Evolutionary conservation across 1,140 invertebrate genomes (phyloP), one percentile per base, ranked within the genome.

Genomic region (Lasaia peninsularis): DNA sequence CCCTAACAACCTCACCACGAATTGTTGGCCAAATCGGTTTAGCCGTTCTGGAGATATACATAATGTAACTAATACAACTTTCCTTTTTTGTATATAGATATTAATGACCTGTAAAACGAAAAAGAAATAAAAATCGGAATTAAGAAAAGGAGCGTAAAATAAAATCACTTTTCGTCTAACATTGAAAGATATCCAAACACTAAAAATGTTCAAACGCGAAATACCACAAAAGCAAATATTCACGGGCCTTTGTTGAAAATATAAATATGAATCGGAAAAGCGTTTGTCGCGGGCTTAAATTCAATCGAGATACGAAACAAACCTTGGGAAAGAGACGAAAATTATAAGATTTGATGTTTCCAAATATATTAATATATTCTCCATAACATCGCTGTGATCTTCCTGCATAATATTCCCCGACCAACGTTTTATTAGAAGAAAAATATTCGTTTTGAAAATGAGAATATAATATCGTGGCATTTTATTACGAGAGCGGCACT

Each of bases 391-490:
- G 40, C 40, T 48, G 40, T 48, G 40, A 48, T 48, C 40, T 48
- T 20, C 40, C 40, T 48, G 40, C 40, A 48, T 48, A 48, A 48
- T 48, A 20, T 48, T 20, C 40, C 20, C 40, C 40, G 40, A 48
- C 40, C 40, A 48, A 48, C 40, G 20, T 48, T 48, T 48, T 48
- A 48, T 48, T 48, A 48, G 20, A 48, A 48, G 40, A 21, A 48
- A 48, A 48, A 48, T 48, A 48, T 48, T 48, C 40, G 40, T 50
- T 60, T 60, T 58, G 28, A 21, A 21, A 49, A 58, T 50, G 60
- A 62, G 50, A 40, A 57, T 57, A 62, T 58, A 62, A 62, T 58
- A 62, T 37, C 52, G 53, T 40, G 55, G 55, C 51, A 51, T 58
- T 62, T 62, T 62, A 54, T 58, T 50, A 34, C 50, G 40, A 16